phyloP scores from a whole-genome alignment of 2,113 vertebrate species.

The Oplegnathus fasciatus region DNA sequence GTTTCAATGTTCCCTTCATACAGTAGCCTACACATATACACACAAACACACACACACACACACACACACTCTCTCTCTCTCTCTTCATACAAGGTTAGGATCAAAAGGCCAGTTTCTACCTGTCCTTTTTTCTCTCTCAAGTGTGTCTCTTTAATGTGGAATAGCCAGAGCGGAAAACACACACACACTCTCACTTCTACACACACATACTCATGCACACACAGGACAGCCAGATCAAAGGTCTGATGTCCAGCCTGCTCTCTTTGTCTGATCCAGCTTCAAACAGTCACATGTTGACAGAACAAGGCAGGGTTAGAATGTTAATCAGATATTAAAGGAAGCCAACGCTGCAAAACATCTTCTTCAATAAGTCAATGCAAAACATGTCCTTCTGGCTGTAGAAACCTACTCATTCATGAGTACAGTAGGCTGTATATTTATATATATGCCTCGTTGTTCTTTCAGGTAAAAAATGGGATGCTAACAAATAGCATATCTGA shows the following conservation, averaged over 20 bases:
- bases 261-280: conserved; percentile 73
- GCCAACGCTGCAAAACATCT: conserved; percentile 2
- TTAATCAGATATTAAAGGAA: conserved; percentile 58
- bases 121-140: conserved; percentile 62
- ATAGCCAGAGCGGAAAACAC: conserved; percentile 26
- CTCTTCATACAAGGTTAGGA: conserved; percentile 64
- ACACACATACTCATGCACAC: conserved; percentile 11
- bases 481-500: background rate
- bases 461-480: background rate
- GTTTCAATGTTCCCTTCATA: conserved; percentile 46
- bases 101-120: conserved; percentile 66
- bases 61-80: background rate
- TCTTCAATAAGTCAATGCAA: conserved; percentile 5
- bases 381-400: background rate
- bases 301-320: conserved; percentile 54
- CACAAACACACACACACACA: conserved; percentile 13
- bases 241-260: conserved; percentile 63
- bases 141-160: conserved; percentile 68
- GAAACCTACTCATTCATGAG: background rate
- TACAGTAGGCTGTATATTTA: too few relatives aligned
- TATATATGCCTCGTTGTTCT: background rate
- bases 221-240: conserved; percentile 70
- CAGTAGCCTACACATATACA: background rate
- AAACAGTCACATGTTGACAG: conserved; percentile 69
- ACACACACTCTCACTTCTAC: conserved; percentile 8